A percentile compares a stretch with the other conserved stretches of the same genome.
Conservation (phyloP, 1,140 invertebrate species). For the Oryctes rhinoceros region DNA sequence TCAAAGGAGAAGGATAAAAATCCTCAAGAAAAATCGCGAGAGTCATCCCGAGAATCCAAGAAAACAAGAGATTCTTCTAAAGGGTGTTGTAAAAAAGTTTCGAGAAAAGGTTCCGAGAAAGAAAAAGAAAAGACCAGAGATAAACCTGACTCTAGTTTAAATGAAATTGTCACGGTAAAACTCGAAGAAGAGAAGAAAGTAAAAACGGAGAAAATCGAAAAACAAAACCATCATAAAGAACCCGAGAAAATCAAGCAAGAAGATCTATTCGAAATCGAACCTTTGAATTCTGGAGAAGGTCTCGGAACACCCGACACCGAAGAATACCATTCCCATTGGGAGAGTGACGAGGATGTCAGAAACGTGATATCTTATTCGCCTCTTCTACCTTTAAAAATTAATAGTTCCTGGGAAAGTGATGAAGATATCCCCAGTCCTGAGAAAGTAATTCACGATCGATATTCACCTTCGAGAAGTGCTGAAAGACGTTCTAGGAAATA, state of each 20-base stretch:
- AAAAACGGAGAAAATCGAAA: conserved; percentile 17
- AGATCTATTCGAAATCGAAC: neutral
- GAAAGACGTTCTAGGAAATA: conserved; percentile 11
- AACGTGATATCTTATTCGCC: conserved; percentile 23
- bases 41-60: neutral
- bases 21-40: neutral
- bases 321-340: conserved; percentile 56
- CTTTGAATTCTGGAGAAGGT: neutral
- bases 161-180: neutral
- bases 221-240: conserved; percentile 22
- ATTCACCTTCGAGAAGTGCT: conserved; percentile 15
- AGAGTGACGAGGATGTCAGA: conserved; percentile 50
- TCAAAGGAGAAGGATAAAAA: conserved; percentile 2
- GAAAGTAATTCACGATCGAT: neutral
- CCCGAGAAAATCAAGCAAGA: conserved; percentile 5
- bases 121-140: neutral
- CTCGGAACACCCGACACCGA: conserved; percentile 53
- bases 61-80: neutral
- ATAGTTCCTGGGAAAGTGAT: conserved; percentile 56
- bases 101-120: neutral
- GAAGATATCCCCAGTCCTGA: conserved; percentile 47
- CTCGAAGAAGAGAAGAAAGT: neutral
- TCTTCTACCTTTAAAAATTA: conserved; percentile 31
- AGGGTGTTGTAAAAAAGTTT: neutral
- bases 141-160: neutral